Conservation (phyloP, 2,797 vertebrate species). For the Rhynchonycteris naso region DNA sequence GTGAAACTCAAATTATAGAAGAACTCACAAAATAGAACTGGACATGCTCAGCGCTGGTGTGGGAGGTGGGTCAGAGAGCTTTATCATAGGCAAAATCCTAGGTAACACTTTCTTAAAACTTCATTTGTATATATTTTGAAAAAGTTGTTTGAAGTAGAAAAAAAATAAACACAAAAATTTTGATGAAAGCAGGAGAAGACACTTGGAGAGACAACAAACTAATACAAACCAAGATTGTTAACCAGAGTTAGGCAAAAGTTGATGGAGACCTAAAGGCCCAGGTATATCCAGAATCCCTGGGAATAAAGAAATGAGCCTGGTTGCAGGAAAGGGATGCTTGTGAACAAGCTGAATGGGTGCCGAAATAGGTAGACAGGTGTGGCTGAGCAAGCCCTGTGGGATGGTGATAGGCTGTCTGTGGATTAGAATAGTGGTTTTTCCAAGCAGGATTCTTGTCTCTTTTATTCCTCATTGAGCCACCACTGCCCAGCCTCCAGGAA, state of each 20-base stretch:
- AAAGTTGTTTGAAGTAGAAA: conserved; percentile 1
- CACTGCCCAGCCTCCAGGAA: not conserved
- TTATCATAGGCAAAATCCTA: not conserved
- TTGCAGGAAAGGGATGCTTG: not conserved
- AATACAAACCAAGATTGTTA: not conserved
- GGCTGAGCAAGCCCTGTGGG: not conserved
- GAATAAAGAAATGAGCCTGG: not conserved
- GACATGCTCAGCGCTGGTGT: not conserved
- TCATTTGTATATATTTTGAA: conserved; percentile 38
- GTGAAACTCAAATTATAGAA: not conserved
- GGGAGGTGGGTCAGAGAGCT: not conserved
- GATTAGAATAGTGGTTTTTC: not conserved
- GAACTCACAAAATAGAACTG: not conserved
- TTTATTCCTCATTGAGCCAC: not conserved
- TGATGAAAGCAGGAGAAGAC: not conserved
- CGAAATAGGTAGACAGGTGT: not conserved
- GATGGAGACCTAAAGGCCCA: not conserved
- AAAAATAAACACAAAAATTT: not conserved
- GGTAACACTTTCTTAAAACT: not conserved
- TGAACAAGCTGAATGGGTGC: not conserved
- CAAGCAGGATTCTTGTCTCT: not conserved
- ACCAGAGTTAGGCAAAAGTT: not conserved
- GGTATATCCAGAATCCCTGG: not conserved
- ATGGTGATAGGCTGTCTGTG: not conserved
- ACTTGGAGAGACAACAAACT: not conserved